phyloP scores from a whole-genome alignment of 2,113 vertebrate species.

The Erythrocercus mccallii region DNA sequence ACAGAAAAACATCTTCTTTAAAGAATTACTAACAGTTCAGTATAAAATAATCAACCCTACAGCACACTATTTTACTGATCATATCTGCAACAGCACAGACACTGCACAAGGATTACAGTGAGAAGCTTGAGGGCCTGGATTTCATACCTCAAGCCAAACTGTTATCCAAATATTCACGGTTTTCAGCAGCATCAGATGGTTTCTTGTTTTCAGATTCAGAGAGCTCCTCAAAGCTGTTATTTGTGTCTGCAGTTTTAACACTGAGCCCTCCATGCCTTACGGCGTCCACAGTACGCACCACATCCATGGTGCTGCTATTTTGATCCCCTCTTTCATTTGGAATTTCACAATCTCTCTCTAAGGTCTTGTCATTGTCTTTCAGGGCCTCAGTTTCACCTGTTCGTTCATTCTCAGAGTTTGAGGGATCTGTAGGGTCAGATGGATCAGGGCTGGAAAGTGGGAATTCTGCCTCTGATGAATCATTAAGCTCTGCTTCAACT shows the following conservation, averaged over 20 bases:
- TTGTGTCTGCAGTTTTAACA: neutral
- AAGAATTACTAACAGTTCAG: constrained; percentile 23
- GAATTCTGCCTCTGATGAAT: constrained; percentile 15
- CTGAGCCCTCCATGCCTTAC: neutral
- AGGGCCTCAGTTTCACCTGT: neutral
- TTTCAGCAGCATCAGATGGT: neutral
- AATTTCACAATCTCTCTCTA: neutral
- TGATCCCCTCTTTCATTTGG: neutral
- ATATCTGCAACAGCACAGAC: neutral
- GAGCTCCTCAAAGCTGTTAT: neutral
- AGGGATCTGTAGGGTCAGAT: constrained; percentile 29
- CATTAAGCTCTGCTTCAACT: constrained; percentile 38
- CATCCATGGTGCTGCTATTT: neutral
- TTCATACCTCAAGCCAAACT: constrained; percentile 57
- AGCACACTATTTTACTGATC: neutral
- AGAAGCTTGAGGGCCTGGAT: neutral
- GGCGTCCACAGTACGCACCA: neutral
- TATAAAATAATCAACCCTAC: neutral
- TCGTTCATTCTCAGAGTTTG: neutral
- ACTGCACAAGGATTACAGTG: neutral
- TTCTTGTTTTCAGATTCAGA: neutral
- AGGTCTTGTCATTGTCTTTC: neutral
- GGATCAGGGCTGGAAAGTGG: constrained; percentile 17
- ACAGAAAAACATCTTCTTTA: constrained; percentile 6
- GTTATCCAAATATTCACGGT: constrained; percentile 4